Percentiles rank a stretch among this genome's conserved stretches.
phyloP scores from a whole-genome alignment of 2,797 vertebrate genomes.

The Salarias fasciatus region DNA sequence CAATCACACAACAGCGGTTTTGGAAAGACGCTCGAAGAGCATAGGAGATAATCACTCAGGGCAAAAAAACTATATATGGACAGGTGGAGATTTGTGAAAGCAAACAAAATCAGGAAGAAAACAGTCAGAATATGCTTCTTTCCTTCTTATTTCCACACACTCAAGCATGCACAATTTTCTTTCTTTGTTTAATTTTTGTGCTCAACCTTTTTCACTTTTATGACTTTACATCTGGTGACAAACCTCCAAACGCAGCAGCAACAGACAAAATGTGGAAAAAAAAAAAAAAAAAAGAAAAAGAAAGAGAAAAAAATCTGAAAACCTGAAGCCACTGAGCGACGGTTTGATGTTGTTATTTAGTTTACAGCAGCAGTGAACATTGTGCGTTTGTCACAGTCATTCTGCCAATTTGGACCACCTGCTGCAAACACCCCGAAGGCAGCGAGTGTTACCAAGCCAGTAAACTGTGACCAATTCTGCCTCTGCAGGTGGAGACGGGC shows the following conservation, averaged over 20 bases:
- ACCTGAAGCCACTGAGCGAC: slow-evolving; percentile 37
- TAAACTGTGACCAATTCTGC: slow-evolving; percentile 79
- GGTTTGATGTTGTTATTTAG: slow-evolving; percentile 74
- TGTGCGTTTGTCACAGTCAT: slow-evolving; percentile 70
- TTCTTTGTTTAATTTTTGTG: slow-evolving; percentile 2
- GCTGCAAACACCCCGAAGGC: slow-evolving; percentile 77
- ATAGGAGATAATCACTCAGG: slow-evolving; percentile 15
- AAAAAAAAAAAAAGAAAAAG: slow-evolving; percentile 10
- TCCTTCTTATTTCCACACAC: neutral
- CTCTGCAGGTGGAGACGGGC: slow-evolving; percentile 75
- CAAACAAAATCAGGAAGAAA: slow-evolving; percentile 4
- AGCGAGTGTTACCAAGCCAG: slow-evolving; percentile 65
- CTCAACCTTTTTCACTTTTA: slow-evolving; percentile 1
- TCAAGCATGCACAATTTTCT: neutral
- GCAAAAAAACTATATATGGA: slow-evolving; percentile 31
- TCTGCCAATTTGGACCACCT: slow-evolving; percentile 77
- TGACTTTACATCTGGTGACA: slow-evolving; percentile 38
- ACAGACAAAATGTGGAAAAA: neutral
- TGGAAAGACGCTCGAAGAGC: neutral
- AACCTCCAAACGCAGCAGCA: slow-evolving; percentile 18
- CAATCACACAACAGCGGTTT: slow-evolving; percentile 31
- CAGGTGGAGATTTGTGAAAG: slow-evolving; percentile 1
- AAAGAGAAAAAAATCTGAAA: neutral
- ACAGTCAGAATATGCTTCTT: neutral
- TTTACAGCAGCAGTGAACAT: slow-evolving; percentile 61